Evolutionary conservation across 2,797 vertebrate species (phyloP), one percentile per base, ranked within the genome.

Genomic region (Argyrosomus regius): DNA sequence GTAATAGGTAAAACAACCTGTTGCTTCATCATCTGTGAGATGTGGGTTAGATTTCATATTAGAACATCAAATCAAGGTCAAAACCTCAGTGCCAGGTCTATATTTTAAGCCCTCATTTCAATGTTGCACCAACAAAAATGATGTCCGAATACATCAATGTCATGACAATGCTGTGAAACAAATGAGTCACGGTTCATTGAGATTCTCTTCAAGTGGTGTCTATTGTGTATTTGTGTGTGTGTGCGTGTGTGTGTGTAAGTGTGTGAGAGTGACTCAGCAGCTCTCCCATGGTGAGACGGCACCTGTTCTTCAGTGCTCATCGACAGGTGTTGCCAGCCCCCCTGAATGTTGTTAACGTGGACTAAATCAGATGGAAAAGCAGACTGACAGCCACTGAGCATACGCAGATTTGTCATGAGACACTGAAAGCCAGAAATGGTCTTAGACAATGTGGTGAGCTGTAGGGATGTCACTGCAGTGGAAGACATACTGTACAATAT

Each of bases 261-360:
- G 61, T 62, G 72, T 49, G 14, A 68, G 75, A 66, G 50, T 90
- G 89, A 89, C 73, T 87, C 88, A 88, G 89, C 90, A 83, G 64
- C 60, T 87, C 80, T 86, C 75, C 83, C 58, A 7, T 41, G 83
- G 85, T 57, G 78, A 48, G 6, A 50, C 7, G 2, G 66, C 90
- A 90, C 87, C 87, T 88, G 88, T 77, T 85, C 83, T 71, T 78
- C 83, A 68, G 61, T 56, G 78, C 84, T 80, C 69, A 58, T 60
- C 63, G 82, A 89, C 85, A 92, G 90, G 89, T 90, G 90, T 82
- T 90, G 72, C 78, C 58, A 16, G 84, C 81, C 67, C 59, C 76
- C 31, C 60, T 84, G 88, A 81, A 90, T 88, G 77, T 82, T 86
- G 88, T 85, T 80, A 91, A 80, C 43, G 35, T 76, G 76, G 63